Conservation (phyloP, 2,888 invertebrate genomes). For the Leptinotarsa peninsularis region DNA sequence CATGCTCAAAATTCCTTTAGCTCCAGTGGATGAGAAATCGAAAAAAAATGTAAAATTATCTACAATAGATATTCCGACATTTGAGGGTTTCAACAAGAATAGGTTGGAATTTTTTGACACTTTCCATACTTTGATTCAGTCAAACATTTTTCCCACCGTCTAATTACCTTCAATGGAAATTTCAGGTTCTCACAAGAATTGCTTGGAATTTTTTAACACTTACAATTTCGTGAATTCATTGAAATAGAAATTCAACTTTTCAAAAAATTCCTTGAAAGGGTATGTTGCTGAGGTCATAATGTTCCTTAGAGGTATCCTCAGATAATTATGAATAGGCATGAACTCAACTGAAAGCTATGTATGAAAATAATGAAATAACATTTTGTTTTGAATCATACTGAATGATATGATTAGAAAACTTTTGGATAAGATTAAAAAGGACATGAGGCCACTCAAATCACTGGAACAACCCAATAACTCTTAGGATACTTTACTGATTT, state of each 20-base stretch:
- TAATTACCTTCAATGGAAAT: too few species aligned
- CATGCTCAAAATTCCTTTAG: background rate
- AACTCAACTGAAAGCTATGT: conserved; percentile 27
- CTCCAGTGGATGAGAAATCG: background rate
- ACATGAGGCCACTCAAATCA: conserved; percentile 27
- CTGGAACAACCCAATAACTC: conserved; percentile 15
- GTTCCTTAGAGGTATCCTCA: conserved; percentile 31
- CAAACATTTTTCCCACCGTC: background rate
- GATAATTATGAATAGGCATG: conserved; percentile 41
- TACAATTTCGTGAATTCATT: conserved; percentile 7
- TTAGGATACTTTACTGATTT: conserved; percentile 31
- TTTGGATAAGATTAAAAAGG: conserved; percentile 30
- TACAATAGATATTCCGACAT: conserved; percentile 27
- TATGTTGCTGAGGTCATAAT: conserved; percentile 33
- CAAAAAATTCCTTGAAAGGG: conserved; percentile 29
- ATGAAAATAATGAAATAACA: conserved; percentile 31
- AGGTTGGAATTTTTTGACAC: conserved; percentile 33
- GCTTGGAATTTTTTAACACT: too few species aligned
- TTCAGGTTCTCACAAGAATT: too few species aligned
- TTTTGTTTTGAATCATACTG: conserved; percentile 25
- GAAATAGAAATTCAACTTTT: conserved; percentile 36
- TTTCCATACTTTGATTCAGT: conserved; percentile 26
- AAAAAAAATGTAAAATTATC: conserved; percentile 33
- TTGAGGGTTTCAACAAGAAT: conserved; percentile 29
- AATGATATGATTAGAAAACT: conserved; percentile 32